These are phyloP conservation scores for Timema cristinae DNA, from an alignment of 2,888 invertebrate genomes.

Conservation along the genomic window DNA sequence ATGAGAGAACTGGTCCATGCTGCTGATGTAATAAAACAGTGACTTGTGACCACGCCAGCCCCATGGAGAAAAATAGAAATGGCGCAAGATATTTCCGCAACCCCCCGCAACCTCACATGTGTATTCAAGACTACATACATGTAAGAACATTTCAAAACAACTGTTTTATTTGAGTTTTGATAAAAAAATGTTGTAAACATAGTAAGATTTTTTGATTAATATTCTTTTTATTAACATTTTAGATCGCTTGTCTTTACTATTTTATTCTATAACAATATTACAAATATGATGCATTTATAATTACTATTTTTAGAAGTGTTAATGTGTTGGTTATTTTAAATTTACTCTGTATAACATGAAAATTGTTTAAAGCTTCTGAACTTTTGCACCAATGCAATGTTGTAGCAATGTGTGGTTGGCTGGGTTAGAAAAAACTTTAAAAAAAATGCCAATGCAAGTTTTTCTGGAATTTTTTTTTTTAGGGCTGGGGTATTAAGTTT, in stretches of 20 bases:
- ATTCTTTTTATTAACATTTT: no score
- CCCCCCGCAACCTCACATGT: conserved; percentile 74
- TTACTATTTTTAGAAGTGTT: no score
- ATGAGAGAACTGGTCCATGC: conserved; percentile 27
- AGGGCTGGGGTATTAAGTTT: no score
- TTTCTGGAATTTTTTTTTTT: no score
- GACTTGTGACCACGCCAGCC: conserved; percentile 20
- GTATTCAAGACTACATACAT: conserved; percentile 51
- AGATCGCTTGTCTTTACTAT: no score
- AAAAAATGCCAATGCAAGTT: neutral
- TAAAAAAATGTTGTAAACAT: no score
- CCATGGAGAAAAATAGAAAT: conserved; percentile 28
- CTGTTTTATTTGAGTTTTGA: no score
- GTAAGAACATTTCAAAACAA: conserved; percentile 36
- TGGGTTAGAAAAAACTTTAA: neutral
- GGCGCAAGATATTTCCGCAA: conserved; percentile 65
- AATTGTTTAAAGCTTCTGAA: neutral
- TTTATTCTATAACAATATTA: no score
- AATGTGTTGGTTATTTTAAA: no score
- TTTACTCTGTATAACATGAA: no score
- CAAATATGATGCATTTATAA: no score
- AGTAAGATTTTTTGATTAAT: no score
- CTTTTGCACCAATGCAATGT: neutral
- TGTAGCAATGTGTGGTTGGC: neutral
- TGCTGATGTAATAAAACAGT: conserved; percentile 21